Evolutionary conservation across 2,797 vertebrate species (phyloP), one percentile per base, ranked within the genome.

Genomic region (Saguinus oedipus): DNA sequence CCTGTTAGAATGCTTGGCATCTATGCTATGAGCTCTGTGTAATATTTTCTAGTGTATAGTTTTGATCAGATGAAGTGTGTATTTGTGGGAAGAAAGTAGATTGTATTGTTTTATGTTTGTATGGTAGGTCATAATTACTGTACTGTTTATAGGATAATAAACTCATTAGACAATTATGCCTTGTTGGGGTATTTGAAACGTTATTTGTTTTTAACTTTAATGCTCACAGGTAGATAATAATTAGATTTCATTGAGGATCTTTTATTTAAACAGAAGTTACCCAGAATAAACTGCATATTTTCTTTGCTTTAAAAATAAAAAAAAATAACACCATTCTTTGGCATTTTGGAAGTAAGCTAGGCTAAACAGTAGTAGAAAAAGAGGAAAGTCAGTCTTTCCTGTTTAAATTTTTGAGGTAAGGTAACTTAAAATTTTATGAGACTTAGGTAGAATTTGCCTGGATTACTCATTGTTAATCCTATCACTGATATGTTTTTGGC

Each of bases 161-260:
- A 98, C 91, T 97, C 92, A 96, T 98, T 95, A 90, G 61, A 86
- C 90, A 98, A 96, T 97, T 98, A 88, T 39, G 57, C 97, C 96
- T 98, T 97, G 91, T 97, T 97, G 96, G 97, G 95, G 75, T 97
- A 97, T 93, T 93, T 91, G 85, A 97, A 93, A 92, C 46, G 87
- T 95, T 95, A 84, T 96, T 97, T 98, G 36, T 95, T 33, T 11
- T 94, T 93, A 97, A 91, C 88, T 97, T 88, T 93, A 97, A 97
- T 94, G 13, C 42, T 94, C 95, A 98, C 27, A 72, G 89, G 87
- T 97, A 95, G 83, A 48, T 79, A 98, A 96, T 96, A 96, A 97
- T 84, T 33, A 68, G 86, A 97, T 95, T 90, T 46, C 88, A 78
- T 87, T n/a, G 84, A 50, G 48, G 44, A 39, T 96, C 93, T 88